phyloP scores from a whole-genome alignment of 1,140 invertebrate species.

The Spodoptera litura region DNA sequence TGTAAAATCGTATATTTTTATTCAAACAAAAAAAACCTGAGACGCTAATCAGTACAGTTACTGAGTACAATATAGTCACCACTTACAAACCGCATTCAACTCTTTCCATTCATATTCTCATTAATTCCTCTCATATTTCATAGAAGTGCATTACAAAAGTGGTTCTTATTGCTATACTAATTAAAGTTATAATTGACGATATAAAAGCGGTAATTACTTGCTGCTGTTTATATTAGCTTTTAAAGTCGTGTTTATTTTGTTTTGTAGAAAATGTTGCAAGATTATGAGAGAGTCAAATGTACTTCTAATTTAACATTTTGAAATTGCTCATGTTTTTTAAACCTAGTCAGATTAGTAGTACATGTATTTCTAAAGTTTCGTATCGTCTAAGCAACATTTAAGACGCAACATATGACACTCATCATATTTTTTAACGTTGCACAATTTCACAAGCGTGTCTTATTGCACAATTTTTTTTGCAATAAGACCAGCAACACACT shows the following conservation, averaged over 20 bases:
- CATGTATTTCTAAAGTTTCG: too few relatives aligned
- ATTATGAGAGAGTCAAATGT: background rate
- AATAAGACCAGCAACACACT: too few relatives aligned
- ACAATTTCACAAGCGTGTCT: too few relatives aligned
- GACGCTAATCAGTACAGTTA: background rate
- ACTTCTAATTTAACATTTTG: too few relatives aligned
- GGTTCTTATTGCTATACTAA: slow-evolving; percentile 18
- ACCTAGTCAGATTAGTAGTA: too few relatives aligned
- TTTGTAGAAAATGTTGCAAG: background rate
- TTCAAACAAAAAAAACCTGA: slow-evolving; percentile 3
- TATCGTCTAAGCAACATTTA: too few relatives aligned
- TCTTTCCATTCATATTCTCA: slow-evolving; percentile 1
- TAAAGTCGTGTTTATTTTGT: slow-evolving; percentile 6
- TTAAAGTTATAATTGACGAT: slow-evolving; percentile 5
- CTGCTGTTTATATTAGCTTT: slow-evolving; percentile 26
- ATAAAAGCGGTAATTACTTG: slow-evolving; percentile 18
- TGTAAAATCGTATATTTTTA: background rate
- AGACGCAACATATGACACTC: too few relatives aligned
- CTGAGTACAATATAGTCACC: background rate
- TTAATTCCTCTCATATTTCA: slow-evolving; percentile 8
- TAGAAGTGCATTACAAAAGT: slow-evolving; percentile 1
- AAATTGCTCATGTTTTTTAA: too few relatives aligned
- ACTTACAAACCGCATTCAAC: slow-evolving; percentile 5
- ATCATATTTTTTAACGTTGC: too few relatives aligned
- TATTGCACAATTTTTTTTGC: too few relatives aligned